phyloP scores from a whole-genome alignment of 2,888 invertebrate species.

The Eristalis intricaria region DNA sequence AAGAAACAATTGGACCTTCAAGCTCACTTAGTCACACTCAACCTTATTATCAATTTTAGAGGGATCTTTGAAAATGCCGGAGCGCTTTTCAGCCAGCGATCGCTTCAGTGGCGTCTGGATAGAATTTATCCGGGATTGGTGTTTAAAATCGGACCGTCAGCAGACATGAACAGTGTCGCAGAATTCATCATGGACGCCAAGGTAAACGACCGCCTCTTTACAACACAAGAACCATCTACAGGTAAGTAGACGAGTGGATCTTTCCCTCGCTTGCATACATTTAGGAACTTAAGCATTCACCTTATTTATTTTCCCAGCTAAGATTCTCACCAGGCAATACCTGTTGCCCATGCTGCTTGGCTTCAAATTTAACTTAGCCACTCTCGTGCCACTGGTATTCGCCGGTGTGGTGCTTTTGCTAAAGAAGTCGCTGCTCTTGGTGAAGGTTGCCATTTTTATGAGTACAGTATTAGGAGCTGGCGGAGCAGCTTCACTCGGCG shows the following conservation, averaged over 20 bases:
- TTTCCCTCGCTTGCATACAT: conserved; percentile 30
- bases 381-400: conserved; percentile 88
- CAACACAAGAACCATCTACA: conserved; percentile 77
- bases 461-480: conserved; percentile 86
- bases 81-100: conserved; percentile 86
- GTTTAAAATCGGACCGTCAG: conserved; percentile 88
- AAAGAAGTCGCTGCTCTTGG: conserved; percentile 89
- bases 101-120: conserved; percentile 89
- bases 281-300: conserved; percentile 26
- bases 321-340: conserved; percentile 87
- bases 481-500: conserved; percentile 78
- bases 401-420: conserved; percentile 87
- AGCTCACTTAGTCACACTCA: no score
- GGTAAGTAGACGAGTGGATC: conserved; percentile 73
- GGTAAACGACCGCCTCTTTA: conserved; percentile 82
- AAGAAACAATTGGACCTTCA: no score
- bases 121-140: conserved; percentile 88
- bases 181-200: conserved; percentile 88
- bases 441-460: conserved; percentile 88
- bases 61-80: conserved; percentile 87
- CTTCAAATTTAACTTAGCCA: conserved; percentile 89
- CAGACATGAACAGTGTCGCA: conserved; percentile 86
- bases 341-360: conserved; percentile 90
- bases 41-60: conserved; percentile 77
- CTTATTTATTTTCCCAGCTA: conserved; percentile 83